Evolutionary conservation across 2,797 vertebrate species (phyloP).

Genomic region (Limosa lapponica): DNA sequence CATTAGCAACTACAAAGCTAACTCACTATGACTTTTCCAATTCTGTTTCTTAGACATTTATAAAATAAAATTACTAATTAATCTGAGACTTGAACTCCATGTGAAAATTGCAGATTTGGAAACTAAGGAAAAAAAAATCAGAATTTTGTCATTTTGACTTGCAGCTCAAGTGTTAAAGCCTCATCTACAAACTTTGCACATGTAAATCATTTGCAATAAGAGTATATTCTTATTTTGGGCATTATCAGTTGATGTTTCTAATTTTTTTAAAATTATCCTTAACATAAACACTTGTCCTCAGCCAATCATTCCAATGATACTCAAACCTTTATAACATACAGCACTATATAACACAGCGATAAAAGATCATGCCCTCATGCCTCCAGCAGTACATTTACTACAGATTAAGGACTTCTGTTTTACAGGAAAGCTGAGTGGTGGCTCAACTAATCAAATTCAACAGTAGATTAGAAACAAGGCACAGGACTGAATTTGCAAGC

Average conservation of each 20-base stretch:
- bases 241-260: neutral
- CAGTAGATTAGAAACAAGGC: neutral
- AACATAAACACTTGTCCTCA: neutral
- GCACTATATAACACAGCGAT: neutral
- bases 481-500: neutral
- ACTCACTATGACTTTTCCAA: neutral
- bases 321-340: neutral
- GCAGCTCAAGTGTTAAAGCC: neutral
- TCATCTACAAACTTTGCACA: neutral
- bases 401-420: neutral
- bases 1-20: neutral
- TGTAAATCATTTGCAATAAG: neutral
- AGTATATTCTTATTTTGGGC: neutral
- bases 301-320: neutral
- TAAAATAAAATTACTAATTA: neutral
- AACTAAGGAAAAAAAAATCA: neutral
- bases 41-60: neutral
- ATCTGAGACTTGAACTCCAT: neutral
- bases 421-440: neutral
- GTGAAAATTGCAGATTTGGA: neutral
- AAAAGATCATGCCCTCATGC: neutral
- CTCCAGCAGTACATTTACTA: neutral
- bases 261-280: neutral
- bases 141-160: neutral
- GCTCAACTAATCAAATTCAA: constrained; percentile 4